These are phyloP conservation scores for Carollia perspicillata DNA, from an alignment of 2,113 vertebrate species.

Conservation along the genomic window DNA sequence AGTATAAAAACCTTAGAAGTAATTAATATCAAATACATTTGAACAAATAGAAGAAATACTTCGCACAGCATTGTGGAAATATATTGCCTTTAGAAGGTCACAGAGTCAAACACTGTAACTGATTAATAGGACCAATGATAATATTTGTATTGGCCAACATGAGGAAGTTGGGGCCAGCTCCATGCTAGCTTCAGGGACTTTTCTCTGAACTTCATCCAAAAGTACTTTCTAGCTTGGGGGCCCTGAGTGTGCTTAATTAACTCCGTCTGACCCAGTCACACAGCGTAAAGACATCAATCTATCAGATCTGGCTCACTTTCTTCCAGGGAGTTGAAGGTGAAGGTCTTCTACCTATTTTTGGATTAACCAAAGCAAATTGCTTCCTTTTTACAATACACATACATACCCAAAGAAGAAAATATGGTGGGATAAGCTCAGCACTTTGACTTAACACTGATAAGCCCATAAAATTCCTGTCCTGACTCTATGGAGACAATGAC, in stretches of 20 bases:
- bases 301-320: not conserved
- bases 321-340: slow-evolving; percentile 26
- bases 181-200: slow-evolving; percentile 54
- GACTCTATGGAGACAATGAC: not conserved
- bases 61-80: slow-evolving; percentile 44
- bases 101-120: slow-evolving; percentile 58
- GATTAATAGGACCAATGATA: slow-evolving; percentile 70
- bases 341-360: slow-evolving; percentile 7
- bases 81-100: slow-evolving; percentile 47
- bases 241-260: slow-evolving; percentile 62
- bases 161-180: slow-evolving; percentile 42
- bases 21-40: slow-evolving; percentile 28
- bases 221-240: slow-evolving; percentile 56
- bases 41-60: slow-evolving; percentile 44
- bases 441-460: not conserved
- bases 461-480: not conserved
- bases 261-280: slow-evolving; percentile 56
- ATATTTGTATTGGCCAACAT: slow-evolving; percentile 73
- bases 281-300: slow-evolving; percentile 46
- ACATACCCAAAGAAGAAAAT: not conserved
- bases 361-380: not conserved
- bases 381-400: not conserved
- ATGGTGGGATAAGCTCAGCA: not conserved
- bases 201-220: slow-evolving; percentile 74
- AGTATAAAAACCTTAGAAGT: not conserved